Base-by-base conservation (phyloP, 2,888 invertebrate genomes). In the Oxytorus armatus region DNA sequence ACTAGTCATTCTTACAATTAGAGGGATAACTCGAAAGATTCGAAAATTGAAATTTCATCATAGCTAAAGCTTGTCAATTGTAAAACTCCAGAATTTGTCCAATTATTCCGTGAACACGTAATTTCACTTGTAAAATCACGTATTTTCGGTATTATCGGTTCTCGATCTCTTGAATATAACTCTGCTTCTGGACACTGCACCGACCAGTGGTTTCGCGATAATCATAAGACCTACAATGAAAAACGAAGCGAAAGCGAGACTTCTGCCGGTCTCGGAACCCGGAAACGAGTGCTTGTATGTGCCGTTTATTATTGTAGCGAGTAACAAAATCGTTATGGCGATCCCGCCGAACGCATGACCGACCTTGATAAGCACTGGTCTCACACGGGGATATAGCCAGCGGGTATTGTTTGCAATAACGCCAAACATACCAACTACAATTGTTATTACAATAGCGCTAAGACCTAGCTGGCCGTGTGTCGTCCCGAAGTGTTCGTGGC, bases 321-420 rank as follows among this genome's bases (percentile, higher is more conserved):
- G 33, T 0, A 91, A 72, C 0, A 92, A 80, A 25, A 91, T 86
- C 36, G 85, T 85, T 4, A 87, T 75, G 1, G 74, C 47, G 14
- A 90, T 91, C 0, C 91, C 92, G 1, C 86, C 86, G 23, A 86
- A 87, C 0, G 87, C 89, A 72, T 92, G 92, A 5, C 85, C 33
- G 23, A 91, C 87, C 74, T 91, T 92, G 14, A 90, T 39, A 0
- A 89, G 70, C 0, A 90, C 83, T 0, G 91, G 91, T 33, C 89
- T 84, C 0, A 91, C 79, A 0, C 72, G 80, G 0, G 90, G 90
- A 65, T 90, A 90, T 10, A 91, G 44, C 90, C 89, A 90, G 4
- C 85, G 86, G 11, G 89, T 86, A 74, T 90, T 90, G 73, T 90
- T 88, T 0, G 90, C 87, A 0, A 89, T 44, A 49, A 90, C 81